phyloP scores from a whole-genome alignment of 2,113 vertebrate species.

The Leucoraja erinaceus region DNA sequence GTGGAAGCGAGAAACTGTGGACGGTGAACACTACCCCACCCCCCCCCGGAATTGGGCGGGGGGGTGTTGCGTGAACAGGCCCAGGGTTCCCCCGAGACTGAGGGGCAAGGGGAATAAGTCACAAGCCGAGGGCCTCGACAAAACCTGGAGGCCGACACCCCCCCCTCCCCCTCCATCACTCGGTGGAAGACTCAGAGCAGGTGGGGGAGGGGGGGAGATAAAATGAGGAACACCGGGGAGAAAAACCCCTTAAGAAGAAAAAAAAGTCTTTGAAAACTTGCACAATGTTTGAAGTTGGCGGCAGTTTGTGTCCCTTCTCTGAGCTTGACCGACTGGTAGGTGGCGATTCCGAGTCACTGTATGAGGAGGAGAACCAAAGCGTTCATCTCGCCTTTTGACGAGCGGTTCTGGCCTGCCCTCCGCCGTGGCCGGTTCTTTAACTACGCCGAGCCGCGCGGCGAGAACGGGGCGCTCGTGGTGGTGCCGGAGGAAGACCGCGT shows the following conservation, averaged over 20 bases:
- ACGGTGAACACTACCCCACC: too few species aligned
- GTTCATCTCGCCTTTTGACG: too few species aligned
- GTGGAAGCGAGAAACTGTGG: too few species aligned
- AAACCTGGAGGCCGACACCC: background rate
- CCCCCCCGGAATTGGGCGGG: too few species aligned
- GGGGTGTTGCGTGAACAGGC: background rate
- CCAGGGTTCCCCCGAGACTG: background rate
- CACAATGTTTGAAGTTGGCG: background rate
- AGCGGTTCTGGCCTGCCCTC: background rate
- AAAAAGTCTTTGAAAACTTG: background rate
- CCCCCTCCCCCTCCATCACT: background rate
- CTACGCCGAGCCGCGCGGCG: too few species aligned
- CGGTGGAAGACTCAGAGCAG: background rate
- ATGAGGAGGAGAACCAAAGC: background rate
- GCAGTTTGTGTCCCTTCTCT: too few species aligned
- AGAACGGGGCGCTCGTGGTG: background rate
- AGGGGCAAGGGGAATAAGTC: background rate
- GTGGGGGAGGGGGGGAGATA: background rate
- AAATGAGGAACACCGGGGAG: background rate
- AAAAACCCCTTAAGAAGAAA: too few species aligned
- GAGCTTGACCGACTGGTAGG: too few species aligned
- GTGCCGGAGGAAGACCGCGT: background rate
- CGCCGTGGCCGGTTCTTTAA: too few species aligned
- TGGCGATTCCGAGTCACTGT: background rate
- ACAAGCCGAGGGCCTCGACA: background rate